phyloP scores from a whole-genome alignment of 2,888 invertebrate genomes.

The Melangyna quadrimaculata region DNA sequence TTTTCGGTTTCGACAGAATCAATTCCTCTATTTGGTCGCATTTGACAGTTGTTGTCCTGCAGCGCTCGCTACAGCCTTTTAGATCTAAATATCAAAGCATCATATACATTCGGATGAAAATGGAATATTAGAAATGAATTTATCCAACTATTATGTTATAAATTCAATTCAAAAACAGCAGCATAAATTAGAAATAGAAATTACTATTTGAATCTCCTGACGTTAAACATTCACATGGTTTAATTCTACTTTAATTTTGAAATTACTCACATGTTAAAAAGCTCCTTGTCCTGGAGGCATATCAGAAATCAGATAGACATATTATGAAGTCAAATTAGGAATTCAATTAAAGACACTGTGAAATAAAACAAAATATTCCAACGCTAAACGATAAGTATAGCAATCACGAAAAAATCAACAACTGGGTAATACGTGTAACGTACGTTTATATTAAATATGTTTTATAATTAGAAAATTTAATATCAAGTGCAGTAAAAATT shows the following conservation, averaged over 20 bases:
- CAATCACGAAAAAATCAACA: neutral
- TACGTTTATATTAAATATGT: too few relatives aligned
- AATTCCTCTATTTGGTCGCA: neutral
- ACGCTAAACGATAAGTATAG: neutral
- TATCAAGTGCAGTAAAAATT: too few relatives aligned
- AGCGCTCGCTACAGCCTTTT: neutral
- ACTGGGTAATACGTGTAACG: too few relatives aligned
- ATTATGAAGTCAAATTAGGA: neutral
- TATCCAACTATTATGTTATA: constrained; percentile 37
- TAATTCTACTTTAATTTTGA: too few relatives aligned
- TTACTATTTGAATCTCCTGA: constrained; percentile 41
- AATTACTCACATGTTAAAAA: too few relatives aligned
- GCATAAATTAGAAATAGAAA: constrained; percentile 29
- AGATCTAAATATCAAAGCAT: neutral
- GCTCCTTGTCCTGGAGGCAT: neutral
- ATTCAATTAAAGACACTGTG: neutral
- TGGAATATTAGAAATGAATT: constrained; percentile 34
- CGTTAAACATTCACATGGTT: too few relatives aligned
- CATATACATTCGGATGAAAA: neutral
- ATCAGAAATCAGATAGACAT: neutral
- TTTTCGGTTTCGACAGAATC: neutral
- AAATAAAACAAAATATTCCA: neutral
- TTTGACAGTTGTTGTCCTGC: neutral
- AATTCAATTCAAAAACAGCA: constrained; percentile 21
- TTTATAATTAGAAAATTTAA: too few relatives aligned